These are phyloP conservation scores for Hypsibius dujardini DNA, from an alignment of 1,140 invertebrate species.

Conservation along the genomic window DNA sequence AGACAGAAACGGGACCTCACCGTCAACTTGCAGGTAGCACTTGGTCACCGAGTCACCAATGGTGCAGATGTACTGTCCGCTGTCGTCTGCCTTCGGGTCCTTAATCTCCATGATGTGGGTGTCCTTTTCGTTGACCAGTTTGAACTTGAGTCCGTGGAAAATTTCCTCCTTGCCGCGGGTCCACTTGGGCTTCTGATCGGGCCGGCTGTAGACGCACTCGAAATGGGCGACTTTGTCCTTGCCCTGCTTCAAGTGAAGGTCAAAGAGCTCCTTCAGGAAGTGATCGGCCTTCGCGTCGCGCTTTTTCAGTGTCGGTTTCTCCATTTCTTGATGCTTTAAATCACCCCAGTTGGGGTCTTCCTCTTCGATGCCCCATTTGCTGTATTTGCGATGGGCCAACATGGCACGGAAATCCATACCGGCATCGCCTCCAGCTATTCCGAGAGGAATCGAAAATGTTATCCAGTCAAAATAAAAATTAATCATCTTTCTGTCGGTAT, in stretches of 20 bases:
- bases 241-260: slow-evolving; percentile 83
- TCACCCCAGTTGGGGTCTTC: slow-evolving; percentile 75
- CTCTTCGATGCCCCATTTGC: slow-evolving; percentile 74
- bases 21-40: slow-evolving; percentile 81
- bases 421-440: slow-evolving; percentile 55
- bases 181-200: slow-evolving; percentile 78
- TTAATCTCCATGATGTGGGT: slow-evolving; percentile 73
- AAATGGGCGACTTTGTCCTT: slow-evolving; percentile 84
- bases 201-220: slow-evolving; percentile 71
- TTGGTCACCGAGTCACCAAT: slow-evolving; percentile 70
- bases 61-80: slow-evolving; percentile 87
- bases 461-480: no score
- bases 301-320: slow-evolving; percentile 60
- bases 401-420: slow-evolving; percentile 96
- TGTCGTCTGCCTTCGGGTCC: slow-evolving; percentile 82
- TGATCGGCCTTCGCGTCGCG: slow-evolving; percentile 55
- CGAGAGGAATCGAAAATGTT: no score
- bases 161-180: slow-evolving; percentile 73
- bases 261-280: slow-evolving; percentile 80
- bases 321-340: slow-evolving; percentile 75
- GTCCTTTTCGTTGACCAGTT: slow-evolving; percentile 75
- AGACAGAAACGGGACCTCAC: no score
- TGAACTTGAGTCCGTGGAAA: slow-evolving; percentile 74
- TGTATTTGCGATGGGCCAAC: slow-evolving; percentile 84
- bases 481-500: no score